Conservation (phyloP, 1,140 invertebrate genomes). For the Drosophila prosaltans region DNA sequence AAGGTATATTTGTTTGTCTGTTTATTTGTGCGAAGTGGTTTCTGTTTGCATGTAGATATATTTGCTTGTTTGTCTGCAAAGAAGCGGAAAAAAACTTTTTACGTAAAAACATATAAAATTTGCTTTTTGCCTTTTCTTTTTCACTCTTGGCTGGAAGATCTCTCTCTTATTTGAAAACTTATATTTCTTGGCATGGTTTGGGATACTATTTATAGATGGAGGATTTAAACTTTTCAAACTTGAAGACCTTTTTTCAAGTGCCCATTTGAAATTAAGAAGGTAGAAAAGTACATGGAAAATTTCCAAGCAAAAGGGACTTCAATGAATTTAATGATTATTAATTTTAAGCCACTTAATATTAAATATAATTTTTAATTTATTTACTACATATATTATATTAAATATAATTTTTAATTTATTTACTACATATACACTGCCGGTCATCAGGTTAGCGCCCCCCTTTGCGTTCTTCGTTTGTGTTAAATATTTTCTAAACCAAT, state of each 20-base stretch:
- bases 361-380: no score
- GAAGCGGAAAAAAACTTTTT: constrained; percentile 13
- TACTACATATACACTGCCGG: no score
- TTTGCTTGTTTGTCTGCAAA: constrained; percentile 24
- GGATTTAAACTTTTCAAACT: background rate
- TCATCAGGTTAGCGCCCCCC: no score
- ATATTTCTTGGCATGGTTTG: background rate
- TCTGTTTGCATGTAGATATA: constrained; percentile 35
- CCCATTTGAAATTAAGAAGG: background rate
- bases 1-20: constrained; percentile 3
- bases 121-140: background rate
- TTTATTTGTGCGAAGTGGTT: constrained; percentile 1
- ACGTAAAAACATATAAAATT: constrained; percentile 19
- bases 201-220: background rate
- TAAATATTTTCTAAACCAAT: no score
- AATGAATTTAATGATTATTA: no score
- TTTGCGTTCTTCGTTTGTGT: no score
- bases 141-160: background rate
- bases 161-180: background rate
- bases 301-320: no score
- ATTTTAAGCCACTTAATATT: no score
- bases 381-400: no score
- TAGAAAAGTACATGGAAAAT: no score
- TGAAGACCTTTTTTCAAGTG: background rate
- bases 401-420: no score